Base-by-base conservation (phyloP, 2,113 vertebrate genomes). In the Grus americana region DNA sequence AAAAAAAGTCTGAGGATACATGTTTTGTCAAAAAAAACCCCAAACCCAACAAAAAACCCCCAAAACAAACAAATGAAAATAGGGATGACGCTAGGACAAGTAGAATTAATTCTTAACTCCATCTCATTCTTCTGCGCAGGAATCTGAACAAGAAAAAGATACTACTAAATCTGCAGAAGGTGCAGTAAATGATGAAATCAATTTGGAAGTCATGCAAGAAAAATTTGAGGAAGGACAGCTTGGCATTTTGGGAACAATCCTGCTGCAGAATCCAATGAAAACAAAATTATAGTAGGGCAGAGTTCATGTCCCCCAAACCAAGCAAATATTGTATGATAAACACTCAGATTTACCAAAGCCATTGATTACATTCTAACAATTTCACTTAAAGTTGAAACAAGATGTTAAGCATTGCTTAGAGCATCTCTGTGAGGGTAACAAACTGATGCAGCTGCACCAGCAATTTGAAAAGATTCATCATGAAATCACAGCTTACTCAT, bases 391-490 rank as follows among this genome's bases (percentile, higher is more conserved):
- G 57, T 80, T 98, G 90, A 97, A 42, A 46, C 36, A 50, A 19
- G 91, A 96, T 9, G 68, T 97, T 58, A 86, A 71, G 4, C 32
- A 83, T n/a, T 23, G 90, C 72, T 90, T 98, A 91, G 49, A 83
- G 40, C 92, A 97, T 27, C 36, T 97, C 30, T 98, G 98, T 55
- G 95, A 98, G 32, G 86, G 44, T 71, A 89, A 97, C 66, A 98
- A 97, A 87, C 71, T 98, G 44, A 81, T 98, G 66, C 97, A 97
- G 95, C 85, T 98, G 75, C 96, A 98, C 47, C 90, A 96, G 79
- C 70, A 91, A 71, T 95, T 98, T 29, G 92, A 89, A 59, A 97
- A 92, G 40, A 65, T 90, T 46, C 72, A 81, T 30, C 49, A 6
- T 12, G 49, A 47, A 47, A 92, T 84, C 59, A 58, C 63, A 52